phyloP scores from a whole-genome alignment of 2,888 invertebrate species.

The Lepidonotus clava region DNA sequence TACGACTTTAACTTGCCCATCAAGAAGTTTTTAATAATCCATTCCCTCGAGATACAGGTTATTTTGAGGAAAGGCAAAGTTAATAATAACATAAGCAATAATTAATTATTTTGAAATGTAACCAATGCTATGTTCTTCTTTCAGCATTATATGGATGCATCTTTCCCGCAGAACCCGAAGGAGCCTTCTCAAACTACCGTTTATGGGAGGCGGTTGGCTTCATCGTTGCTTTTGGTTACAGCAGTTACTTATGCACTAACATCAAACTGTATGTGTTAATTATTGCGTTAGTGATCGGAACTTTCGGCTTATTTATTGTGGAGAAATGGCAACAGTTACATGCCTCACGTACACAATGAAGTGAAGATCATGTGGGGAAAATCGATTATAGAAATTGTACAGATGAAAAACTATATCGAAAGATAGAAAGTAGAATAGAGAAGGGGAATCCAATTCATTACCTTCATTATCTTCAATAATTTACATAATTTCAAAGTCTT shows the following conservation, averaged over 20 bases:
- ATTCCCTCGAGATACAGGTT: too few relatives aligned
- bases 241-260: not conserved
- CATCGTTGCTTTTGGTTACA: not conserved
- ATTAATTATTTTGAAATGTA: too few relatives aligned
- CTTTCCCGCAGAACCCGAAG: not conserved
- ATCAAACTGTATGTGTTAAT: not conserved
- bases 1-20: too few relatives aligned
- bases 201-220: not conserved
- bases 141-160: not conserved
- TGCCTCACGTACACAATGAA: too few relatives aligned
- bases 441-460: not conserved
- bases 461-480: not conserved
- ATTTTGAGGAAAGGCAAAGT: too few relatives aligned
- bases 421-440: not conserved
- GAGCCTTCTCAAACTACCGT: not conserved
- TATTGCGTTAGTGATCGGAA: not conserved
- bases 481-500: not conserved
- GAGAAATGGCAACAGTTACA: too few relatives aligned
- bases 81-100: too few relatives aligned
- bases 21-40: too few relatives aligned
- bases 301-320: not conserved
- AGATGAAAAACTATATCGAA: not conserved
- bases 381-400: not conserved
- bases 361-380: not conserved
- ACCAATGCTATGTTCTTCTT: too few relatives aligned